Base-by-base conservation (phyloP, 2,888 invertebrate species). In the Lithophane semibrunnea region DNA sequence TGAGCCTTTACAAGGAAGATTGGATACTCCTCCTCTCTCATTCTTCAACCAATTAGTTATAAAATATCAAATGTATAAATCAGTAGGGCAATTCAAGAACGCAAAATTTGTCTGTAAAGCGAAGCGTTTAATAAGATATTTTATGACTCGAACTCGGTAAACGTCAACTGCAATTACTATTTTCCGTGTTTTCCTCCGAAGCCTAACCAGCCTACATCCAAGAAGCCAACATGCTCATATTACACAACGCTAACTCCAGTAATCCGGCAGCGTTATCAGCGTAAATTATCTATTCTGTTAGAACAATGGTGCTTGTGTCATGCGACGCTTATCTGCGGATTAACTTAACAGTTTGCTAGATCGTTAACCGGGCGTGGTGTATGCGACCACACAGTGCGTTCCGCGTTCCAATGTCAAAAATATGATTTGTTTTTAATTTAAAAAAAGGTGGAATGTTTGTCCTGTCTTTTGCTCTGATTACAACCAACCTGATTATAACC, bases 211-310 rank as follows among this genome's bases (percentile, higher is more conserved):
- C 73, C 73, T 79, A 64, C 63, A 37, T 47, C 76, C 72, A 78
- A 76, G 79, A 68, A 73, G 76, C 87, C 73, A 76, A 66, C 64
- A 18, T 72, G 82, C 73, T 87, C 85, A 67, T 67, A 77, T 89
- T 89, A 85, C 87, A 86, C 81, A 88, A 88, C 88, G 70, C 56
- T 67, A 78, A 79, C 81, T 61, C 58, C 76, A 77, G 87, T 92
- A 92, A 92, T 90, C 91, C 90, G 85, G 77, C 71, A 80, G 77
- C 82, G 88, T 82, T 88, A 91, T 89, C 91, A 86, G 56, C 87
- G 88, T 92, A 90, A 91, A 93, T 92, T 92, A 93, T 92, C 91
- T 92, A 92, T 93, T 93, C 91, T 90, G 90, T 92, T 90, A 88
- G 88, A 91, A 92, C 93, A 92, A 92, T 92, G 92, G 89, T 85